Evolutionary conservation across 2,797 vertebrate genomes (phyloP).

Genomic region (Myripristis murdjan): DNA sequence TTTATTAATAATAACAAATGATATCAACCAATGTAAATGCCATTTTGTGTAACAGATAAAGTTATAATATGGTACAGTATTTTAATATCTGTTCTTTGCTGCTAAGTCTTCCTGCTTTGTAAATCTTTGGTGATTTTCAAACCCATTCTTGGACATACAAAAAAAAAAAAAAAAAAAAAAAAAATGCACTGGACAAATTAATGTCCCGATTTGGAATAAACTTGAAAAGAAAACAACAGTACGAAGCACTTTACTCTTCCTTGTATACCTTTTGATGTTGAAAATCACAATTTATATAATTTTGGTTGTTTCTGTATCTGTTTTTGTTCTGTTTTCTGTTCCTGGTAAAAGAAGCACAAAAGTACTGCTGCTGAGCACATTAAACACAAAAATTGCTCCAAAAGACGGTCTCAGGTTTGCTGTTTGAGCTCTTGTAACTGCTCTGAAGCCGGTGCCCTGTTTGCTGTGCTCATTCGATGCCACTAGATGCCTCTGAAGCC

Average conservation of each 20-base stretch:
- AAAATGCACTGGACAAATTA: slow-evolving; percentile 35
- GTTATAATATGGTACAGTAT: slow-evolving; percentile 14
- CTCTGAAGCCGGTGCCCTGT: neutral
- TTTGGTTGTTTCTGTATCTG: slow-evolving; percentile 27
- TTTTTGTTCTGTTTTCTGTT: no score
- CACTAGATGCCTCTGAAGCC: slow-evolving; percentile 72
- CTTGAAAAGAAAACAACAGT: slow-evolving; percentile 26
- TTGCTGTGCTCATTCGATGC: slow-evolving; percentile 15
- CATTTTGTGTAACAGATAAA: slow-evolving; percentile 24
- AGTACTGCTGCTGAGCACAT: no score
- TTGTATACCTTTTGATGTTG: slow-evolving; percentile 71
- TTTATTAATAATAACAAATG: neutral
- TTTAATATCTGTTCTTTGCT: slow-evolving; percentile 30
- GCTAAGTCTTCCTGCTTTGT: slow-evolving; percentile 65
- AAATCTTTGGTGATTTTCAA: slow-evolving; percentile 23
- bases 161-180: slow-evolving; percentile 32
- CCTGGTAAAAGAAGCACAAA: neutral
- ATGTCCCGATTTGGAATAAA: slow-evolving; percentile 30
- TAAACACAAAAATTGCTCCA: neutral
- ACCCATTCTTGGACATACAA: slow-evolving; percentile 32
- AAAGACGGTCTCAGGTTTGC: neutral
- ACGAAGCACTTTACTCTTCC: slow-evolving; percentile 79
- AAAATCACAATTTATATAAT: slow-evolving; percentile 80
- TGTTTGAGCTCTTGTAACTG: neutral
- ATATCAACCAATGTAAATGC: slow-evolving; percentile 21